Evolutionary conservation across 2,888 invertebrate species (phyloP), one percentile per base, ranked within the genome.

Genomic region (Cabera pusaria): DNA sequence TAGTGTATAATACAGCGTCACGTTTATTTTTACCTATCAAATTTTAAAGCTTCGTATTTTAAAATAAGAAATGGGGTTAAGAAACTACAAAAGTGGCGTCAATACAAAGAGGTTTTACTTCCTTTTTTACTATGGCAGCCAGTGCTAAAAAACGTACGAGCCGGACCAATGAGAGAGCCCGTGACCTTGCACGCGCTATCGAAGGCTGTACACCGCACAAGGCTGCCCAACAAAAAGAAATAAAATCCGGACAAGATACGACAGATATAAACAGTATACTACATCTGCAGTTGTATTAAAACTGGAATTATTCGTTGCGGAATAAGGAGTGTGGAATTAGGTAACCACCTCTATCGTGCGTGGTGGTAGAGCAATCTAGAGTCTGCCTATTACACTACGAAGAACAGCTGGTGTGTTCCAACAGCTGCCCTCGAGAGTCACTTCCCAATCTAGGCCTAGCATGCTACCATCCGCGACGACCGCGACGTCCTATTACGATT

Each of bases 151-250:
- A 65, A 62, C 52, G 47, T 43, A 14, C 37, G 44, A 49, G 49
- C 42, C 56, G 44, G 45, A 53, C 56, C 53, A 52, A 60, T 58
- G 56, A 57, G 59, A 66, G 64, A 67, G 66, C 64, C 56, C 56
- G 55, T 84, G 84, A 83, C 86, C 86, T 86, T 86, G 86, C 72
- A 64, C 71, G 62, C 69, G 75, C 78, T 81, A 83, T 83, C 82
- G 86, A 86, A 86, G 86, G 84, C 83, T 84, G 72, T 71, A 64
- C 67, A 60, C 75, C 74, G 57, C 71, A 79, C 72, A 77, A 72
- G 78, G 75, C 68, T 69, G 67, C 60, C 55, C 55, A 65, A 74
- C 70, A 81, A 82, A 77, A 82, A 71, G 68, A 73, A 75, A 73
- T 65, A 78, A 64, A 76, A 66, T 60, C 35, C 38, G 27, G 26